phyloP scores from a whole-genome alignment of 1,140 invertebrate genomes.

The Drosophila nikananu region DNA sequence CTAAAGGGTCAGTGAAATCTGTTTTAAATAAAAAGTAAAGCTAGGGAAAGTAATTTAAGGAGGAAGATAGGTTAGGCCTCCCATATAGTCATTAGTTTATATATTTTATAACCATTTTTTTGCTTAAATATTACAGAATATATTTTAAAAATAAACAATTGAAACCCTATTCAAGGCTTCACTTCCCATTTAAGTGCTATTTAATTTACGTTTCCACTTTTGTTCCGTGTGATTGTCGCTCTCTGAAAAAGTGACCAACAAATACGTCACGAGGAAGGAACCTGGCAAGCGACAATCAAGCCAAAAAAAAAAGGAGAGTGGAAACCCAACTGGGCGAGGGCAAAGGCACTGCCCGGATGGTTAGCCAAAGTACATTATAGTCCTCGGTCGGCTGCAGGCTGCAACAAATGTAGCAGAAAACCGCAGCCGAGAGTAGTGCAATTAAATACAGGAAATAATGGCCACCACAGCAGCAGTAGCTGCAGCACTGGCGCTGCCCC shows the following conservation, averaged over 20 bases:
- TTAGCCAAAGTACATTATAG: slow-evolving; percentile 79
- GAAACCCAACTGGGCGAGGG: not conserved
- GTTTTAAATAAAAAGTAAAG: not conserved
- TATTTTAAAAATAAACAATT: not conserved
- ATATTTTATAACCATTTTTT: not conserved
- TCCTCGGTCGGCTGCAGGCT: slow-evolving; percentile 60
- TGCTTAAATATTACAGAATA: too few relatives aligned
- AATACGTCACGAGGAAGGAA: slow-evolving; percentile 50
- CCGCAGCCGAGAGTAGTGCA: slow-evolving; percentile 80
- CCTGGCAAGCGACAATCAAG: slow-evolving; percentile 41
- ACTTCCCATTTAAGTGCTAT: not conserved
- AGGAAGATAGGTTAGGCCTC: not conserved
- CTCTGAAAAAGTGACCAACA: slow-evolving; percentile 50
- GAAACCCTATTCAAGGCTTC: not conserved
- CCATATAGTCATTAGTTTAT: not conserved
- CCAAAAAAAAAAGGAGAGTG: slow-evolving; percentile 6
- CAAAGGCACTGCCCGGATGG: slow-evolving; percentile 35
- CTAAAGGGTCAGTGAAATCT: not conserved
- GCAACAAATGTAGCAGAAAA: slow-evolving; percentile 83
- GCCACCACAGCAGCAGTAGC: slow-evolving; percentile 65
- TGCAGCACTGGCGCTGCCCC: slow-evolving; percentile 9
- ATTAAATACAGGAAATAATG: slow-evolving; percentile 84
- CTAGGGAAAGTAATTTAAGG: not conserved
- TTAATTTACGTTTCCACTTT: not conserved
- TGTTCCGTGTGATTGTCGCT: slow-evolving; percentile 7